Conservation (phyloP, 1,140 invertebrate genomes). For the Drosophila rhopaloa region DNA sequence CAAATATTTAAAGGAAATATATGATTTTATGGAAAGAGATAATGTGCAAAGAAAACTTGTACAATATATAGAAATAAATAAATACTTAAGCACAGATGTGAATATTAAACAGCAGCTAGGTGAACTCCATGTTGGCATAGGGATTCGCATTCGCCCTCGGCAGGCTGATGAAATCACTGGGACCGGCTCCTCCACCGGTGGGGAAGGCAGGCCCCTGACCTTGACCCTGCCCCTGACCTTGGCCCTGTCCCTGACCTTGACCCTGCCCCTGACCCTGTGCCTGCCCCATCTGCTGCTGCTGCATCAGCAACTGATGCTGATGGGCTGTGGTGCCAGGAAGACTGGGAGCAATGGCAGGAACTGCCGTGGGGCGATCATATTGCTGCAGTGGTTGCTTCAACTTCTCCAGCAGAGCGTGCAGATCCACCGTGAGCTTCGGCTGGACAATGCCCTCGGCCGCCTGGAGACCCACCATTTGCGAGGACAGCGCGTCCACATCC, state of each 20-base stretch:
- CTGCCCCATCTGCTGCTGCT: constrained; percentile 2
- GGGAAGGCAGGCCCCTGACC: not conserved
- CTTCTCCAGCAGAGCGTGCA: constrained; percentile 69
- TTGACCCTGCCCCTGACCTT: not conserved
- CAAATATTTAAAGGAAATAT: not conserved
- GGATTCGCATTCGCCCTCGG: not conserved
- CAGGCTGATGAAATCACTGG: not conserved
- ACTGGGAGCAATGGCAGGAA: constrained; percentile 49
- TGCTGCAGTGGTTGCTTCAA: constrained; percentile 71
- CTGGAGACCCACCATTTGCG: constrained; percentile 81
- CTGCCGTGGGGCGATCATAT: constrained; percentile 65
- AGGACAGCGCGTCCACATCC: constrained; percentile 79
- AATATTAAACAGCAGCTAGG: not conserved
- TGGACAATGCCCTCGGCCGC: constrained; percentile 80
- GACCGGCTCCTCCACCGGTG: not conserved
- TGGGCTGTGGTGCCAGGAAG: constrained; percentile 13
- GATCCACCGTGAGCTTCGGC: constrained; percentile 70
- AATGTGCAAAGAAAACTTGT: not conserved
- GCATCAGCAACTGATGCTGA: constrained; percentile 1
- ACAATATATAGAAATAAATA: constrained; percentile 6
- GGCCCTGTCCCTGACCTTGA: not conserved
- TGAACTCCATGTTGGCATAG: not conserved
- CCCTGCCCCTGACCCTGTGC: not conserved
- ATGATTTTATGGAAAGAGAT: constrained; percentile 1
- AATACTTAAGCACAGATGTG: not conserved